A percentile compares a stretch with the other conserved stretches of the same genome.
These are phyloP conservation scores for Dione vanillae DNA, from an alignment of 2,888 invertebrate species.

Conservation along the genomic window DNA sequence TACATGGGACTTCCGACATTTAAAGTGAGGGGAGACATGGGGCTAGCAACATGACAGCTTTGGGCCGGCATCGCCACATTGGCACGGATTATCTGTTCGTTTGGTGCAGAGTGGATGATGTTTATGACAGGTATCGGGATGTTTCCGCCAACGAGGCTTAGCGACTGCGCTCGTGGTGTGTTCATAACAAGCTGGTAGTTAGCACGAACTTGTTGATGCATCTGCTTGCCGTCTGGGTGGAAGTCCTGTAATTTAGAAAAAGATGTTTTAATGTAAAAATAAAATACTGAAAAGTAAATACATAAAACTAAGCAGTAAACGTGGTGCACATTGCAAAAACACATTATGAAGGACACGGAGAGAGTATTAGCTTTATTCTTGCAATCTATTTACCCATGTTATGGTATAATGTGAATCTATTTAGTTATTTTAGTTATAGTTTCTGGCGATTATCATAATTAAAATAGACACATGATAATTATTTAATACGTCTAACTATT, in stretches of 20 bases:
- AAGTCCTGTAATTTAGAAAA: slow-evolving; percentile 66
- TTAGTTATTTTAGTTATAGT: too few species aligned
- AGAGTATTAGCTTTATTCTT: slow-evolving; percentile 61
- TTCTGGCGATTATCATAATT: too few species aligned
- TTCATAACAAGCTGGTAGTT: slow-evolving; percentile 62
- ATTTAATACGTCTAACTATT: neutral
- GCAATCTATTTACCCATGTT: slow-evolving; percentile 1
- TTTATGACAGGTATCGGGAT: slow-evolving; percentile 69
- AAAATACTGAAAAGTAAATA: slow-evolving; percentile 9
- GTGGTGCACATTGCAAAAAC: slow-evolving; percentile 56
- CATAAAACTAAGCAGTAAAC: slow-evolving; percentile 37
- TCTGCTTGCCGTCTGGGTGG: slow-evolving; percentile 55
- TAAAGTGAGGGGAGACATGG: slow-evolving; percentile 72
- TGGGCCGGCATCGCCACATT: slow-evolving; percentile 50
- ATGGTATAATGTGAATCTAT: too few species aligned
- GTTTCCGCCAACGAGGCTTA: slow-evolving; percentile 52
- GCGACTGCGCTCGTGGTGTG: slow-evolving; percentile 52
- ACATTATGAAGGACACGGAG: slow-evolving; percentile 39
- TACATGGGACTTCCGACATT: slow-evolving; percentile 71
- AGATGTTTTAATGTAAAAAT: slow-evolving; percentile 49
- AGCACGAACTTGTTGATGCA: slow-evolving; percentile 48
- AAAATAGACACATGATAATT: too few species aligned
- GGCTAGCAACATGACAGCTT: slow-evolving; percentile 53
- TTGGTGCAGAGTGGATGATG: slow-evolving; percentile 60
- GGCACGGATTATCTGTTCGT: slow-evolving; percentile 57